Percentiles rank a stretch among this genome's conserved stretches.
Evolutionary conservation across 1,140 invertebrate species (phyloP).

Genomic region (Caenorhabditis brenneri): DNA sequence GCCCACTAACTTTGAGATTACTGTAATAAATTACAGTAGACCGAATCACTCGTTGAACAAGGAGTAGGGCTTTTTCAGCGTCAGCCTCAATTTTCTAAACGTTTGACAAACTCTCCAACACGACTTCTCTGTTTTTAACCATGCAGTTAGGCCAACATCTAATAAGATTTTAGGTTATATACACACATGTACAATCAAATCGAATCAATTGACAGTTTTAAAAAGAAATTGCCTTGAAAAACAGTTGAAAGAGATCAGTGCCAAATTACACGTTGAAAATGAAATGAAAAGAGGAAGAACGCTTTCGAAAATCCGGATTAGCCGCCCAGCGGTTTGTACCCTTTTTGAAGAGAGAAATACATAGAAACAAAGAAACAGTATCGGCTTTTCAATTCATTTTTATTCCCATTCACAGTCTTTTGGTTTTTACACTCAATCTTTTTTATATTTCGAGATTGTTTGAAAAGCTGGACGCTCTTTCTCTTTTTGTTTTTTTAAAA

Average conservation of each 20-base stretch:
- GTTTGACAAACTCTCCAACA: too few species aligned
- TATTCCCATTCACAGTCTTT: background rate
- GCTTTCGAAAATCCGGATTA: conserved; percentile 39
- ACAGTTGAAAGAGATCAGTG: conserved; percentile 30
- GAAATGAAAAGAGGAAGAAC: conserved; percentile 23
- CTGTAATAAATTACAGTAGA: too few species aligned
- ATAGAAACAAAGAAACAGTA: conserved; percentile 2
- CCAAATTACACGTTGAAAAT: conserved; percentile 6
- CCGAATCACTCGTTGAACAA: too few species aligned
- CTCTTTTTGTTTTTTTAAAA: background rate
- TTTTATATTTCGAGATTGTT: background rate
- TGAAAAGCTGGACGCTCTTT: background rate
- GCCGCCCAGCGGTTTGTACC: background rate
- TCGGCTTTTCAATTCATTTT: conserved; percentile 9
- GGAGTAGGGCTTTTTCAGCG: too few species aligned
- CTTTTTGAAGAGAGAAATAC: conserved; percentile 1
- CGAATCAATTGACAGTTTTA: too few species aligned
- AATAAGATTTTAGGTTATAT: too few species aligned
- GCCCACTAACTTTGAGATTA: too few species aligned
- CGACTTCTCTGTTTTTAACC: too few species aligned
- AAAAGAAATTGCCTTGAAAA: background rate
- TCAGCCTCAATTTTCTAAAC: too few species aligned
- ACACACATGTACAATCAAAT: too few species aligned
- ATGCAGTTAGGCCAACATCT: too few species aligned
- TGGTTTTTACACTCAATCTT: too few species aligned